Conservation (phyloP, 2,888 invertebrate genomes). For the Ptilodon capucinus region DNA sequence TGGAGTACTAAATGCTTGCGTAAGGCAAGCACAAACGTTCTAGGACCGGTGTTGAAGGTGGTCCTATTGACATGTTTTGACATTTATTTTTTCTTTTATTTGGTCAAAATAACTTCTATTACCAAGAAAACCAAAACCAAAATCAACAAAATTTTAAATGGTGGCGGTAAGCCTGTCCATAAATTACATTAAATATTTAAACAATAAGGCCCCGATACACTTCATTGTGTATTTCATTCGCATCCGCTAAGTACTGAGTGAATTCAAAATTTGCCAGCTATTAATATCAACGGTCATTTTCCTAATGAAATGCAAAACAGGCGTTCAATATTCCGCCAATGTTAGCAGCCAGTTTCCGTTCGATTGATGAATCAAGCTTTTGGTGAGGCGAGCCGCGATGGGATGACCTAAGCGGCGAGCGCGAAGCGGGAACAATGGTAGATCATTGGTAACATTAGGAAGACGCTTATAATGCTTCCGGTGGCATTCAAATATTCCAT, state of each 20-base stretch:
- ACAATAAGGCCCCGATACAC: neutral
- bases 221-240: neutral
- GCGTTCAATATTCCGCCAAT: constrained; percentile 27
- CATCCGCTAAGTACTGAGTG: neutral
- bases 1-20: no score
- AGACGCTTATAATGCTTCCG: constrained; percentile 7
- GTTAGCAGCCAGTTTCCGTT: constrained; percentile 32
- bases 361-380: constrained; percentile 28
- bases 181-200: neutral
- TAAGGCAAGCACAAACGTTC: no score
- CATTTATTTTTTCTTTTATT: no score
- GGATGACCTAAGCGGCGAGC: constrained; percentile 15
- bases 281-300: constrained; percentile 5
- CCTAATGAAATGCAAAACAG: constrained; percentile 23
- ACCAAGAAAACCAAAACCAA: no score
- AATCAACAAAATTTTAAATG: no score
- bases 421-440: neutral
- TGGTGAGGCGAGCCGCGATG: constrained; percentile 18
- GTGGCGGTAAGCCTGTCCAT: no score
- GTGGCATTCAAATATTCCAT: constrained; percentile 1
- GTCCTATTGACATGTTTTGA: no score
- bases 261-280: neutral
- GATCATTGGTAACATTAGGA: neutral
- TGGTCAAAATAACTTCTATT: no score
- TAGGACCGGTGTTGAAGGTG: no score